A percentile compares a stretch with the other conserved stretches of the same genome.
phyloP scores from a whole-genome alignment of 2,797 vertebrate genomes.

The Dicrostonyx torquatus region DNA sequence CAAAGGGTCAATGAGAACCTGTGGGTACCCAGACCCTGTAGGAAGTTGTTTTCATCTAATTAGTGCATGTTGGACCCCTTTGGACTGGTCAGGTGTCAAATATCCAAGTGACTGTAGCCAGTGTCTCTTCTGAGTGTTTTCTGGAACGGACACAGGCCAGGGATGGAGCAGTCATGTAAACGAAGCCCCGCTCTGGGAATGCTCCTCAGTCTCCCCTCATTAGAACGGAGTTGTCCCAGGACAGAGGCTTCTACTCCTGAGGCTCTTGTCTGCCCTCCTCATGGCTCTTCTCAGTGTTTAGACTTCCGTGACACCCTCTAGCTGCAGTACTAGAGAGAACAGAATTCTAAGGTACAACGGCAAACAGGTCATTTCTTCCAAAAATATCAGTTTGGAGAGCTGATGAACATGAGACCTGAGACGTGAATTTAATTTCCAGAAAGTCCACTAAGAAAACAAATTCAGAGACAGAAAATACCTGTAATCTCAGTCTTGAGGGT shows the following conservation, averaged over 20 bases:
- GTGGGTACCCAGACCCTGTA: not conserved
- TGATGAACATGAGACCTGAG: not conserved
- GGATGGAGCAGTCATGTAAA: not conserved
- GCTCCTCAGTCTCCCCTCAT: not conserved
- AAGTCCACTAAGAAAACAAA: not conserved
- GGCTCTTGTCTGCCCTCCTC: not conserved
- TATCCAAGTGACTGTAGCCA: not conserved
- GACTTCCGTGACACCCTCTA: not conserved
- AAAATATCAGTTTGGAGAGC: not conserved
- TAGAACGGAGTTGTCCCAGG: not conserved
- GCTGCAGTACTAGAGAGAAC: not conserved
- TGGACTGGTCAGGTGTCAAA: slow-evolving; percentile 21
- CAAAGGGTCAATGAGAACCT: slow-evolving; percentile 10
- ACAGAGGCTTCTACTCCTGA: not conserved
- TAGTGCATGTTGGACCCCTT: not conserved
- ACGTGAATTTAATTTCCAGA: not conserved
- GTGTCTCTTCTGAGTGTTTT: slow-evolving; percentile 12
- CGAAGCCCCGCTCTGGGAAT: not conserved
- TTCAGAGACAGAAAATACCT: not conserved
- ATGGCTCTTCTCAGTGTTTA: not conserved
- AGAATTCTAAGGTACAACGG: not conserved
- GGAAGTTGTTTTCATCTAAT: not conserved
- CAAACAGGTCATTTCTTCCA: not conserved
- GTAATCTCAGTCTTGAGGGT: not conserved
- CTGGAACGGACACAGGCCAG: slow-evolving; percentile 28